These are phyloP conservation scores for Scaptomyza flava DNA, from an alignment of 2,888 invertebrate species.

Conservation along the genomic window DNA sequence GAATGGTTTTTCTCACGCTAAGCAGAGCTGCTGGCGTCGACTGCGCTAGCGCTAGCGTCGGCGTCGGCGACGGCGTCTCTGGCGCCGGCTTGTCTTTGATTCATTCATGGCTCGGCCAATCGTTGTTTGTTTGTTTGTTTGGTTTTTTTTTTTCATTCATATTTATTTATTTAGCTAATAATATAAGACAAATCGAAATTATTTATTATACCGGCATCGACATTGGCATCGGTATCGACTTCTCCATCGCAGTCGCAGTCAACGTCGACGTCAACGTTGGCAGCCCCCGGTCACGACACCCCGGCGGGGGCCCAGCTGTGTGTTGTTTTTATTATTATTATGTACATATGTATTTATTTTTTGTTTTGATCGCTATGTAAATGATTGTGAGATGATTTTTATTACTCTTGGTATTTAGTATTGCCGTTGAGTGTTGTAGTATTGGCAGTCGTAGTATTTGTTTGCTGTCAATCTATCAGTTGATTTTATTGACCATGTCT, in stretches of 20 bases:
- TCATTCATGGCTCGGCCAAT: conserved; percentile 64
- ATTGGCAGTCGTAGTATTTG: conserved; percentile 6
- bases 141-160: conserved; percentile 55
- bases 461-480: conserved; percentile 26
- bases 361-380: conserved; percentile 75
- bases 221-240: conserved; percentile 25
- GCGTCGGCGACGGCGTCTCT: conserved; percentile 32
- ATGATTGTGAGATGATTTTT: conserved; percentile 68
- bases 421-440: conserved; percentile 19
- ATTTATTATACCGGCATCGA: conserved; percentile 71
- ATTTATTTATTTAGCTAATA: conserved; percentile 76
- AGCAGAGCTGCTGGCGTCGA: conserved; percentile 55
- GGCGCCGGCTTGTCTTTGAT: conserved; percentile 72
- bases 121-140: conserved; percentile 49
- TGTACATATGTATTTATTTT: conserved; percentile 22
- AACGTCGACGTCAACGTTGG: conserved; percentile 11
- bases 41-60: conserved; percentile 16
- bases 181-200: conserved; percentile 77
- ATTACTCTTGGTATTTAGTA: conserved; percentile 48
- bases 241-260: conserved; percentile 1
- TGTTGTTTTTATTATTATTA: conserved; percentile 18
- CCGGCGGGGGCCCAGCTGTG: conserved; percentile 31
- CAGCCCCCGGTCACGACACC: conserved; percentile 52
- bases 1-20: conserved; percentile 75
- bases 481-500: conserved; percentile 25